Conservation (phyloP, 2,797 vertebrate species). For the Muscicapa striata region DNA sequence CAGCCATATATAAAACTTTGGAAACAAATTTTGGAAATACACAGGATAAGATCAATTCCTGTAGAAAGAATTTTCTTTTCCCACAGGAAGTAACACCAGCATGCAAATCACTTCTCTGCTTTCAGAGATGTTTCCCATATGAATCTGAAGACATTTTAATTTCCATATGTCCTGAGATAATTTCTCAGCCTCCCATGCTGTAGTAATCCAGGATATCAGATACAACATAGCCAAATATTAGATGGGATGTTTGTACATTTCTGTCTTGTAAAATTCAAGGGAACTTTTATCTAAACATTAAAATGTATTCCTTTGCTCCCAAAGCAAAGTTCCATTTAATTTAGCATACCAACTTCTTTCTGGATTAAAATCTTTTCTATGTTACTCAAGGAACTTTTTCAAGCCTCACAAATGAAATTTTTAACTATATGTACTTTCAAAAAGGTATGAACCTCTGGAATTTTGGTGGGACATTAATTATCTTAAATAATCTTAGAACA, state of each 20-base stretch:
- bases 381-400: neutral
- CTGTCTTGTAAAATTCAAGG: neutral
- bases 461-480: neutral
- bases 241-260: neutral
- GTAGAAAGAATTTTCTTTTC: neutral
- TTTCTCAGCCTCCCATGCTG: conserved; percentile 23
- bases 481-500: neutral
- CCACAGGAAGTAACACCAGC: neutral
- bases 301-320: neutral
- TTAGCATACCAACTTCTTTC: neutral
- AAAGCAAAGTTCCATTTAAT: neutral
- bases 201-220: neutral
- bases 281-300: neutral
- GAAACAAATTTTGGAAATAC: neutral
- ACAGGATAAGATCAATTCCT: neutral
- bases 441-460: neutral
- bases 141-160: conserved; percentile 3
- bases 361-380: neutral
- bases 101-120: conserved; percentile 15
- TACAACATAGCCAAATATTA: neutral
- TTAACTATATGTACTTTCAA: neutral
- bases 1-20: neutral
- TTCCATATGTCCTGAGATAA: conserved; percentile 13
- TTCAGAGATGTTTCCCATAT: conserved; percentile 30
- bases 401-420: neutral